Percentiles rank a stretch among this genome's conserved stretches.
Conservation (phyloP, 2,113 vertebrate species). For the Lates calcarifer region DNA sequence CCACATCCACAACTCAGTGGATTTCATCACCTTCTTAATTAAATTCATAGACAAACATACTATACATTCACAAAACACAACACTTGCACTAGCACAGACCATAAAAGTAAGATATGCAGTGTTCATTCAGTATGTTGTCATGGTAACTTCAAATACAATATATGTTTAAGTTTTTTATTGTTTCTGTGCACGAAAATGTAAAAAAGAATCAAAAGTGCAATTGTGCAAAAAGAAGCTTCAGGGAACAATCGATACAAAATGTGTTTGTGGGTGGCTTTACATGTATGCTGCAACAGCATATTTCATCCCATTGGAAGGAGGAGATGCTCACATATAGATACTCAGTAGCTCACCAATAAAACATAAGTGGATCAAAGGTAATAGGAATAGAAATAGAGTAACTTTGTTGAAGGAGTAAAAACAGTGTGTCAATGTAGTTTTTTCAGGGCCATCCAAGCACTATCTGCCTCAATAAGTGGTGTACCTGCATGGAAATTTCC, state of each 20-base stretch:
- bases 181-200: not conserved
- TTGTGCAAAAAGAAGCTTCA: not conserved
- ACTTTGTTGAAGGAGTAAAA: not conserved
- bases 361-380: slow-evolving; percentile 21
- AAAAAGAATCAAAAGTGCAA: slow-evolving; percentile 17
- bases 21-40: slow-evolving; percentile 10
- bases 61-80: not conserved
- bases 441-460: not conserved
- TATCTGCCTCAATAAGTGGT: not conserved
- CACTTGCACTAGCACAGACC: not conserved
- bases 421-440: not conserved
- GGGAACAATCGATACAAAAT: not conserved
- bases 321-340: slow-evolving; percentile 6
- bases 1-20: not conserved
- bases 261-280: not conserved
- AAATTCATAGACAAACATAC: slow-evolving; percentile 21
- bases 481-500: not conserved
- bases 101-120: not conserved
- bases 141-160: slow-evolving; percentile 23
- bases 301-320: not conserved
- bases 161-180: slow-evolving; percentile 4
- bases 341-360: slow-evolving; percentile 6
- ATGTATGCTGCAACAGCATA: not conserved
- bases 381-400: slow-evolving; percentile 7
- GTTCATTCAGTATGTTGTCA: slow-evolving; percentile 21